Conservation (phyloP, 2,888 invertebrate species). For the Cryptocephalus primarius region DNA sequence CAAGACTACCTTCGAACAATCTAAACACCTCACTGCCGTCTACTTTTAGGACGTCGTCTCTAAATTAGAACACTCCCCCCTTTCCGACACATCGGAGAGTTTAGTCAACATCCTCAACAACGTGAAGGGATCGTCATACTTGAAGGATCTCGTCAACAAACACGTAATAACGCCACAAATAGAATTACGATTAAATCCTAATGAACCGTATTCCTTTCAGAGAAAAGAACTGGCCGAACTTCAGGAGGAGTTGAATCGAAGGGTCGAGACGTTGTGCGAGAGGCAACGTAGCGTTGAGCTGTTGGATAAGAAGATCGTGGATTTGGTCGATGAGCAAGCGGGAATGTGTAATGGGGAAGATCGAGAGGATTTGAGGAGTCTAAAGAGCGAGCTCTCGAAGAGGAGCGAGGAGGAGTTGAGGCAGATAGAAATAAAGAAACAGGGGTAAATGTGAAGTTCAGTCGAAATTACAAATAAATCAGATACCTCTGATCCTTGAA, state of each 20-base stretch:
- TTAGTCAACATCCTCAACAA: constrained; percentile 54
- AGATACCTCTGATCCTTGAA: too few relatives aligned
- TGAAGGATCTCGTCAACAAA: constrained; percentile 58
- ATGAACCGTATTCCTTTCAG: constrained; percentile 33
- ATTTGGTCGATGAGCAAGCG: constrained; percentile 53
- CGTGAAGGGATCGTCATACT: constrained; percentile 54
- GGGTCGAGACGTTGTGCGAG: constrained; percentile 49
- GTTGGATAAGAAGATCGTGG: constrained; percentile 57
- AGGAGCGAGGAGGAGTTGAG: constrained; percentile 41
- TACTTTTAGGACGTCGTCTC: constrained; percentile 40
- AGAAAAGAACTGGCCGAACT: constrained; percentile 60
- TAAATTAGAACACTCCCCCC: constrained; percentile 41
- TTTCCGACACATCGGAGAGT: constrained; percentile 48
- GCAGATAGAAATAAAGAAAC: constrained; percentile 42
- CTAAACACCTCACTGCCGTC: background rate
- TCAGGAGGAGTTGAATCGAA: constrained; percentile 55
- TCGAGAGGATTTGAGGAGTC: constrained; percentile 24
- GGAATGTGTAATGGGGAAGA: constrained; percentile 12
- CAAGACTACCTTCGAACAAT: too few relatives aligned
- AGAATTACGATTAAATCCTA: too few relatives aligned
- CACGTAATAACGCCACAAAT: constrained; percentile 47
- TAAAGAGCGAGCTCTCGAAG: constrained; percentile 37
- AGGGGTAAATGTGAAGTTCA: constrained; percentile 29
- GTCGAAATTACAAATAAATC: too few relatives aligned
- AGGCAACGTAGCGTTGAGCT: constrained; percentile 56